Evolutionary conservation across 64 coral and sea anemone genomes (phyloP), one percentile per base, ranked within the genome.

Genomic region (Anthopleura sola): DNA sequence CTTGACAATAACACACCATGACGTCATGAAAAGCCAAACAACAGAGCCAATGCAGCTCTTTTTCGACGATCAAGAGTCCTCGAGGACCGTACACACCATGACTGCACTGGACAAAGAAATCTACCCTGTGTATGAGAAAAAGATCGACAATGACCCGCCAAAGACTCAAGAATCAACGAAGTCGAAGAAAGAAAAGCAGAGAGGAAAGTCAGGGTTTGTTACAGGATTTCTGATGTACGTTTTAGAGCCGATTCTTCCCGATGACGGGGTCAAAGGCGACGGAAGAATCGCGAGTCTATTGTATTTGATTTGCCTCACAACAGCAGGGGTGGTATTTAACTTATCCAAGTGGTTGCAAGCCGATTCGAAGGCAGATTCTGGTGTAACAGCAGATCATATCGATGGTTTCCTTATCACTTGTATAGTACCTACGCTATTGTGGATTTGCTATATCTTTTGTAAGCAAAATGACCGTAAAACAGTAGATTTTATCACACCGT

Each of bases 391-490:
- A 12, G 97, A 99, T 54, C 97, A 99, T 32, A 99, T 95, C n/a
- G 93, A 92, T 82, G 97, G 97, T 13, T 99, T 99, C 69, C 86
- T 99, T 26, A 99, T 99, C 46, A 99, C 97, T 24, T 99, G 97
- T 55, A 99, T 99, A n/a, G 85, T 90, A 4, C 97, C 93, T 0
- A 89, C 97, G 5, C 81, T 99, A 3, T 83, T 99, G 24, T 99
- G 97, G 97, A 99, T 99, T 15, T 95, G 90, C 83, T 99, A 99
- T 62, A 95, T 95, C 81, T 92, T 94, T 84, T 91, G 93, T 87
- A 99, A 99, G 82, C 93, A 89, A 81, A 94, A 86, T 86, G 97
- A 94, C 87, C 90, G 93, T 6, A 94, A 94, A 75, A 94, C 97
- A 32, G 97, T 99, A 1, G 97, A 99, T 84, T 99, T 92, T 51